These are phyloP conservation scores for Hesperia comma DNA, from an alignment of 2,888 invertebrate genomes.

Conservation along the genomic window DNA sequence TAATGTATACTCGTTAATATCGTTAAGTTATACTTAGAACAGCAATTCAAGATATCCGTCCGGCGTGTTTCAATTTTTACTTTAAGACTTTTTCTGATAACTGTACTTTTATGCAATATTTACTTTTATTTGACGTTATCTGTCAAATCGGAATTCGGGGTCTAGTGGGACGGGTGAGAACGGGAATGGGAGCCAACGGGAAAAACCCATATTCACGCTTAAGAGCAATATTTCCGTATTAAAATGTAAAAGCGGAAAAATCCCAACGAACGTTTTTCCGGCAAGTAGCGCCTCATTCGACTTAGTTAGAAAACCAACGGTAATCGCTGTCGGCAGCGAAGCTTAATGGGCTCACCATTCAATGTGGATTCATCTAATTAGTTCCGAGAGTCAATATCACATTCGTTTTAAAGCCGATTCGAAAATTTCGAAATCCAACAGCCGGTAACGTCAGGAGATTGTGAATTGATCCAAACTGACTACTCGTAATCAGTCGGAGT, in stretches of 20 bases:
- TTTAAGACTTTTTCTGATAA: not conserved
- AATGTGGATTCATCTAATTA: constrained; percentile 28
- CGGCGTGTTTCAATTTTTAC: too few relatives aligned
- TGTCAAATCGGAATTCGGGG: too few relatives aligned
- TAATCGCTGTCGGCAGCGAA: constrained; percentile 18
- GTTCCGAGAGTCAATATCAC: constrained; percentile 33
- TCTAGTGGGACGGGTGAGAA: too few relatives aligned
- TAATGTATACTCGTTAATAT: too few relatives aligned
- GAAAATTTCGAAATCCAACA: constrained; percentile 5
- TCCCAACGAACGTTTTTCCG: constrained; percentile 13
- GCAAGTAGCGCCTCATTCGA: constrained; percentile 21
- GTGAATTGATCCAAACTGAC: not conserved
- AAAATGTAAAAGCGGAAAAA: constrained; percentile 4
- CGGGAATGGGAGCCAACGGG: too few relatives aligned
- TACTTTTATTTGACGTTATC: too few relatives aligned
- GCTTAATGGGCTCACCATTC: constrained; percentile 33
- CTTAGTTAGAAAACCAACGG: constrained; percentile 29
- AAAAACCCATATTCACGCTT: too few relatives aligned
- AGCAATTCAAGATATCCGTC: too few relatives aligned
- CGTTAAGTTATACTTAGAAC: too few relatives aligned
- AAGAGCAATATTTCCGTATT: not conserved
- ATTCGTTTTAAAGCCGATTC: constrained; percentile 27
- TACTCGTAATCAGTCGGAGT: not conserved
- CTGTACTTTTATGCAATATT: not conserved
- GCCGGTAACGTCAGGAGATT: not conserved